Evolutionary conservation across 2,888 invertebrate species (phyloP), one percentile per base, ranked within the genome.

Genomic region (Epirrhoe alternata): DNA sequence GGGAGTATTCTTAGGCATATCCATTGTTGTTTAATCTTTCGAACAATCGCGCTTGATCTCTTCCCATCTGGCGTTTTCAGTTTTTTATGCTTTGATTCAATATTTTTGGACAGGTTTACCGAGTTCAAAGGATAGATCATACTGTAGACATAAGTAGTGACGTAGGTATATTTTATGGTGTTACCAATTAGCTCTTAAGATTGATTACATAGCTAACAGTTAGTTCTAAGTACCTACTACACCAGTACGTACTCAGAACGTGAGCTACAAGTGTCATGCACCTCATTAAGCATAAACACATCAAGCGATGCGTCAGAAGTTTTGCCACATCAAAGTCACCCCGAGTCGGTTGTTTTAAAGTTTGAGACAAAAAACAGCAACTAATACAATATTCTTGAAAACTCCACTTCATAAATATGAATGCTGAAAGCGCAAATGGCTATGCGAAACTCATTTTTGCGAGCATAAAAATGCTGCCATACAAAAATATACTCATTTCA

Each of bases 401-500:
- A 35, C 56, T 24, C 14, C 65, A 62, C 64, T 70, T 59, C 55
- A 70, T 70, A 65, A 66, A 70, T 64, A 62, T 56, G 54, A 52
- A 60, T 49, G 54, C 49, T 51, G 47, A 63, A 63, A 69, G 42
- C 51, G 60, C 55, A 45, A 59, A 53, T 50, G 62, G 52, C 62
- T 49, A 65, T 49, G 62, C 54, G 62, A 74, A 75, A 74, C 72
- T 74, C 72, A 74, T 77, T 78, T 74, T 70, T 49, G 12, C 66
- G 68, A 74, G 75, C 76, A 82, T 82, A 83, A 84, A 83, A 84
- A 81, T 82, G 76, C 78, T 70, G 70, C 76, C 77, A 82, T 79
- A 78, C 80, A 80, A 86, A 72, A 71, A 86, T 84, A 83, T 82
- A 77, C 83, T 85, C 81, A 82, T 84, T 84, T 80, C 79, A 79